phyloP scores from a whole-genome alignment of 2,113 vertebrate species.

The Lepisosteus oculatus region DNA sequence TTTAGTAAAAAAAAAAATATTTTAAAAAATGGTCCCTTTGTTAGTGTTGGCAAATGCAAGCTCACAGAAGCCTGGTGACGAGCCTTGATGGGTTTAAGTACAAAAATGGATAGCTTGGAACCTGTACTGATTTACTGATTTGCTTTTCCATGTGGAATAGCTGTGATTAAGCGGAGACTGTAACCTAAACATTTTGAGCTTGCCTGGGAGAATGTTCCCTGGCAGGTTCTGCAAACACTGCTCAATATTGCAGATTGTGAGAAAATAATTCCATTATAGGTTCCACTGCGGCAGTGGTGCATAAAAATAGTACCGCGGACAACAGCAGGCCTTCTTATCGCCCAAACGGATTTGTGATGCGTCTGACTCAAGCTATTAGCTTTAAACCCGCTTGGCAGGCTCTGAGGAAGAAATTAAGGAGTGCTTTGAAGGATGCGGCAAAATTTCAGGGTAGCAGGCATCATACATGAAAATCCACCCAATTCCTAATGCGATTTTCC shows the following conservation, averaged over 20 bases:
- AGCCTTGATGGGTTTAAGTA: too few relatives aligned
- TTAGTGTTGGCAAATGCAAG: too few relatives aligned
- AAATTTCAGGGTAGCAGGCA: neutral
- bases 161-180: neutral
- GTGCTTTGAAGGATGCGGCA: neutral
- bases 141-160: neutral
- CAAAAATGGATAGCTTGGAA: too few relatives aligned
- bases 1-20: too few relatives aligned
- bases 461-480: neutral
- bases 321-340: neutral
- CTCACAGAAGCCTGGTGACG: too few relatives aligned
- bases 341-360: neutral
- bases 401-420: neutral
- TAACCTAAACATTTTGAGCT: neutral
- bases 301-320: neutral
- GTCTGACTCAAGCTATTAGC: neutral
- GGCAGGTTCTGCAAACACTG: conserved; percentile 8
- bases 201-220: conserved; percentile 2
- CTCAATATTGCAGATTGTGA: conserved; percentile 4
- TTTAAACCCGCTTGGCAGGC: neutral
- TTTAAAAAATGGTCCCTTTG: too few relatives aligned
- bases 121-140: too few relatives aligned
- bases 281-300: neutral
- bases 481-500: too few relatives aligned
- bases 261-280: conserved; percentile 6